A percentile compares a stretch with the other conserved stretches of the same genome.
Conservation (phyloP, 2,888 invertebrate species). For the Stenchaetothrips biformis region DNA sequence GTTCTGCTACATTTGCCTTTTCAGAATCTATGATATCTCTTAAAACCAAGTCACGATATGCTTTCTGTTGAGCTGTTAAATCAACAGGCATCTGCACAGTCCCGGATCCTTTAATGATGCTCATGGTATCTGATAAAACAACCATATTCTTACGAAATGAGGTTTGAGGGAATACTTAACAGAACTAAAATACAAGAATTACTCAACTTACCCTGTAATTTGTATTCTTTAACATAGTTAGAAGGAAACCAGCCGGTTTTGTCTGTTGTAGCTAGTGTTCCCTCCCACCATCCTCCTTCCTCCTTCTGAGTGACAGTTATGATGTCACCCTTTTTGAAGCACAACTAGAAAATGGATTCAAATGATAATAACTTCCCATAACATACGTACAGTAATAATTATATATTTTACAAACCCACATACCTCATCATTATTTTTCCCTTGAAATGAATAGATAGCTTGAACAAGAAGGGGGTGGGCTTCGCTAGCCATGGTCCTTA, state of each 20-base stretch:
- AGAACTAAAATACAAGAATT: neutral
- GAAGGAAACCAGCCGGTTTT: conserved; percentile 98
- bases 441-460: conserved; percentile 90
- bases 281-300: conserved; percentile 99
- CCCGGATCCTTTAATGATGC: neutral
- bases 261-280: conserved; percentile 71
- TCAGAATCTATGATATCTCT: conserved; percentile 91
- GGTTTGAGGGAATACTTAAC: conserved; percentile 26
- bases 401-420: conserved; percentile 36
- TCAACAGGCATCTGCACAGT: conserved; percentile 34
- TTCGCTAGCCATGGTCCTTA: conserved; percentile 33
- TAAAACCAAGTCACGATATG: conserved; percentile 77
- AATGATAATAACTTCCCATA: neutral
- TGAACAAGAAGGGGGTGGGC: conserved; percentile 66
- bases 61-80: conserved; percentile 54
- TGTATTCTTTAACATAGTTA: conserved; percentile 91
- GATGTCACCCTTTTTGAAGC: conserved; percentile 92
- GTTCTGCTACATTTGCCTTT: conserved; percentile 81
- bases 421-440: conserved; percentile 95
- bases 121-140: conserved; percentile 26
- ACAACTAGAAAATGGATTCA: conserved; percentile 55
- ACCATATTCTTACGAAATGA: conserved; percentile 30
- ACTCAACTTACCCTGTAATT: conserved; percentile 53
- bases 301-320: conserved; percentile 94
- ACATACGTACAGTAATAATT: conserved; percentile 38